phyloP scores from a whole-genome alignment of 2,888 invertebrate genomes.

The Galerucella nymphaeae region DNA sequence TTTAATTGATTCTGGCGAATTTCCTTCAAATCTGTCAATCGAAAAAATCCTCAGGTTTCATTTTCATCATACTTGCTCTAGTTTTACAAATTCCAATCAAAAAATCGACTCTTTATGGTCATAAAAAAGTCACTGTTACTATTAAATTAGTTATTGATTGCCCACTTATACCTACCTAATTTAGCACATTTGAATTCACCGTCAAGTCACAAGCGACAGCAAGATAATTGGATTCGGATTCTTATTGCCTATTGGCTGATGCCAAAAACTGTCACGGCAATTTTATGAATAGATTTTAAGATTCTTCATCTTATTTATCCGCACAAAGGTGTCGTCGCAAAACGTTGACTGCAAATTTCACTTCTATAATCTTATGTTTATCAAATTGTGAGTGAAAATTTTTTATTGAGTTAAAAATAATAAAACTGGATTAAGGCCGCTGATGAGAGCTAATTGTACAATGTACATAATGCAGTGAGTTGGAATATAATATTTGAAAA shows the following conservation, averaged over 20 bases:
- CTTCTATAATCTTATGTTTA: too few species aligned
- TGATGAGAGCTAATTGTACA: too few species aligned
- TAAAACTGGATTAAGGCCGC: too few species aligned
- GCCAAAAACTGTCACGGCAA: constrained; percentile 11
- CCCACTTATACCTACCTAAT: constrained; percentile 40
- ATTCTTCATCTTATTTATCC: neutral
- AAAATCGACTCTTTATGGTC: neutral
- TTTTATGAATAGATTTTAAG: constrained; percentile 18
- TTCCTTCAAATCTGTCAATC: neutral
- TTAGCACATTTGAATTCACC: constrained; percentile 31
- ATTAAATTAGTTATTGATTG: constrained; percentile 46
- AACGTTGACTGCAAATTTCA: neutral
- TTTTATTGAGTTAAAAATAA: too few species aligned
- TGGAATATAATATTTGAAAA: too few species aligned
- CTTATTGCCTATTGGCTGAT: constrained; percentile 20
- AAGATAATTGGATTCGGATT: constrained; percentile 33
- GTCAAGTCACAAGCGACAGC: constrained; percentile 28
- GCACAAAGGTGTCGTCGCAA: neutral
- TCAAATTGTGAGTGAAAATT: too few species aligned
- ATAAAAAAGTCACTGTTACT: constrained; percentile 16
- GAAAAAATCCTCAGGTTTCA: neutral
- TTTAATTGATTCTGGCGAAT: neutral
- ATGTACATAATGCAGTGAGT: too few species aligned
- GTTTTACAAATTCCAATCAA: constrained; percentile 10
- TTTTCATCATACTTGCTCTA: constrained; percentile 1